Conservation (phyloP, 2,888 invertebrate species). For the Strigamia transsilvanica region DNA sequence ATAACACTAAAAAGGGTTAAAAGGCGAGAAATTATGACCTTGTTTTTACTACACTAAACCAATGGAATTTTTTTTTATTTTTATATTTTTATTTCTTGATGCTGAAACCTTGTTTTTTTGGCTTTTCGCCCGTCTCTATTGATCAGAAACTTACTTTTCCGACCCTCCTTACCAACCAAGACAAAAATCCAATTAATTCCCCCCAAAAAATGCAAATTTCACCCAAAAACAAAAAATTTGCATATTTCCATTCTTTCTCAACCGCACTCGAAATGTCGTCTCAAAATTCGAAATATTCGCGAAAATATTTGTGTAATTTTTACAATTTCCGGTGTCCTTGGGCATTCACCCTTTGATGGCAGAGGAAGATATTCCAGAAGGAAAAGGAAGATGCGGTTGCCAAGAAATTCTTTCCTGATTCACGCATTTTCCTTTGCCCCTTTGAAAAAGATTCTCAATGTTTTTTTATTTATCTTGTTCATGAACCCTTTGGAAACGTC, state of each 20-base stretch:
- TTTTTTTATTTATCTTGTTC: too few species aligned
- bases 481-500: too few species aligned
- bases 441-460: too few species aligned
- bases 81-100: too few species aligned
- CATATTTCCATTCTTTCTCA: too few species aligned
- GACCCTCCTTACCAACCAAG: slow-evolving; percentile 11
- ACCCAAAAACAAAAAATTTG: too few species aligned
- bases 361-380: slow-evolving; percentile 23
- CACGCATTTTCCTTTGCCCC: background rate
- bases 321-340: slow-evolving; percentile 24
- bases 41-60: background rate
- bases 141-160: slow-evolving; percentile 16
- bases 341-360: slow-evolving; percentile 23
- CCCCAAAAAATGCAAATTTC: too few species aligned
- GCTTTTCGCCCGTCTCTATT: slow-evolving; percentile 31
- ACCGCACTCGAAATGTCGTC: too few species aligned
- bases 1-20: too few species aligned
- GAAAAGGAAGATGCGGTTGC: slow-evolving; percentile 12
- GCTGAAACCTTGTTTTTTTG: slow-evolving; percentile 23
- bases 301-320: slow-evolving; percentile 7
- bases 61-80: too few species aligned
- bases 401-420: slow-evolving; percentile 18
- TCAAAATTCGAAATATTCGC: too few species aligned
- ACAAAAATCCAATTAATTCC: slow-evolving; percentile 22
- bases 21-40: too few species aligned